These are phyloP conservation scores for Camponotus vicinus DNA, from an alignment of 1,140 invertebrate genomes.

Conservation along the genomic window DNA sequence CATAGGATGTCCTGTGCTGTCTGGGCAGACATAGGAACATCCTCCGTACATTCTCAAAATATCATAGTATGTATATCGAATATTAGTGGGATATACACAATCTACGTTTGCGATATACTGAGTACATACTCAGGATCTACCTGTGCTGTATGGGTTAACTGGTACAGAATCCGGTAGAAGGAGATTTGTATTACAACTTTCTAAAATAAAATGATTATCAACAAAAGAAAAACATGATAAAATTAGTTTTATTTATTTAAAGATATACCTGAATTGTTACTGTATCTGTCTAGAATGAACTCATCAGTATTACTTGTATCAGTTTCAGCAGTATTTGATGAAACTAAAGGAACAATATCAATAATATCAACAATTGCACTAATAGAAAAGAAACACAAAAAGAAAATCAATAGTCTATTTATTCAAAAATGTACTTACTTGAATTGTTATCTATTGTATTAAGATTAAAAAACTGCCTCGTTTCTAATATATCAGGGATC, in stretches of 20 bases:
- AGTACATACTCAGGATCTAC: no score
- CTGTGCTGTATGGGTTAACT: no score
- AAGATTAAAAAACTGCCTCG: slow-evolving; percentile 10
- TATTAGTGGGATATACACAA: no score
- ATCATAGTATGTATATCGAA: no score
- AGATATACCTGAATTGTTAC: slow-evolving; percentile 11
- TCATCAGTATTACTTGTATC: not conserved
- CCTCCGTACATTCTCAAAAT: no score
- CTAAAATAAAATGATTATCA: not conserved
- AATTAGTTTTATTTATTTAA: not conserved
- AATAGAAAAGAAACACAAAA: not conserved
- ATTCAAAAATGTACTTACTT: slow-evolving; percentile 13
- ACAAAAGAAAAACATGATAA: not conserved
- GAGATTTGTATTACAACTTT: not conserved
- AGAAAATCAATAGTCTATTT: slow-evolving; percentile 10
- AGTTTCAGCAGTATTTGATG: slow-evolving; percentile 11
- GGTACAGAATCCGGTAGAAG: not conserved
- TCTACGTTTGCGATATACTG: no score
- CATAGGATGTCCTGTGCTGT: no score
- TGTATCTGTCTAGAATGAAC: not conserved
- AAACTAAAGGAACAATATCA: not conserved
- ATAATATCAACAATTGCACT: not conserved
- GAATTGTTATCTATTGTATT: not conserved
- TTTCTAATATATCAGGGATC: not conserved
- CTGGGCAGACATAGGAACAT: no score